Conservation (phyloP, 2,797 vertebrate species). For the Gouania willdenowi region DNA sequence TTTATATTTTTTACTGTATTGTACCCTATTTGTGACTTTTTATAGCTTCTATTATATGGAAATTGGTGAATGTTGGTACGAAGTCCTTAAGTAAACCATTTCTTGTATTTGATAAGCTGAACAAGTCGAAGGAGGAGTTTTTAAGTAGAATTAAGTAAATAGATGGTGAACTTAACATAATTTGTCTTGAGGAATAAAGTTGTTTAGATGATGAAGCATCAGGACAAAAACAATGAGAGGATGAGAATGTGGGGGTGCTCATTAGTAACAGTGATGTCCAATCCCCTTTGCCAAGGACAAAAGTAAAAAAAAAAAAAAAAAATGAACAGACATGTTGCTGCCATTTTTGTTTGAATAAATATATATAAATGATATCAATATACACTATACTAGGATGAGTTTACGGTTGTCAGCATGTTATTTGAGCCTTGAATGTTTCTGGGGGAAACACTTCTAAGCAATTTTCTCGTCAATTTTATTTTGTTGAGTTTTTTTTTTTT, state of each 20-base stretch:
- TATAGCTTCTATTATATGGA: slow-evolving; percentile 78
- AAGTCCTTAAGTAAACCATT: slow-evolving; percentile 58
- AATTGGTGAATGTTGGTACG: slow-evolving; percentile 79
- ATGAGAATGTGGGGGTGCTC: not conserved
- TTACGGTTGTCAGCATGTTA: slow-evolving; percentile 49
- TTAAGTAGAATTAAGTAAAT: slow-evolving; percentile 50
- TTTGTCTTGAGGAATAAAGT: slow-evolving; percentile 64
- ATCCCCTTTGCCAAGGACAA: slow-evolving; percentile 54
- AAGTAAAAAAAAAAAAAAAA: slow-evolving; percentile 25
- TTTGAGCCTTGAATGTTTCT: slow-evolving; percentile 68
- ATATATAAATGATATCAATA: slow-evolving; percentile 3
- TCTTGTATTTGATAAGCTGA: slow-evolving; percentile 76
- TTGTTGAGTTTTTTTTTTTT: slow-evolving; percentile 4
- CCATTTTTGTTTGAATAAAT: slow-evolving; percentile 30
- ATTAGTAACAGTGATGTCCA: slow-evolving; percentile 36
- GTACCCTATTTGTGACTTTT: slow-evolving; percentile 80
- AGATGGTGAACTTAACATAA: slow-evolving; percentile 59
- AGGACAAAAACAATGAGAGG: slow-evolving; percentile 21
- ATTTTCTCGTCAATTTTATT: slow-evolving; percentile 28
- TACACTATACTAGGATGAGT: slow-evolving; percentile 4
- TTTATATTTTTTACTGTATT: slow-evolving; percentile 80
- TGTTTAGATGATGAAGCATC: slow-evolving; percentile 54
- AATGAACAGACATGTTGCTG: slow-evolving; percentile 20
- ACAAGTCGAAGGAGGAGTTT: slow-evolving; percentile 57
- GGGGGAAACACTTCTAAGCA: slow-evolving; percentile 44